Conservation (phyloP, 1,140 invertebrate species). For the Monomorium pharaonis region DNA sequence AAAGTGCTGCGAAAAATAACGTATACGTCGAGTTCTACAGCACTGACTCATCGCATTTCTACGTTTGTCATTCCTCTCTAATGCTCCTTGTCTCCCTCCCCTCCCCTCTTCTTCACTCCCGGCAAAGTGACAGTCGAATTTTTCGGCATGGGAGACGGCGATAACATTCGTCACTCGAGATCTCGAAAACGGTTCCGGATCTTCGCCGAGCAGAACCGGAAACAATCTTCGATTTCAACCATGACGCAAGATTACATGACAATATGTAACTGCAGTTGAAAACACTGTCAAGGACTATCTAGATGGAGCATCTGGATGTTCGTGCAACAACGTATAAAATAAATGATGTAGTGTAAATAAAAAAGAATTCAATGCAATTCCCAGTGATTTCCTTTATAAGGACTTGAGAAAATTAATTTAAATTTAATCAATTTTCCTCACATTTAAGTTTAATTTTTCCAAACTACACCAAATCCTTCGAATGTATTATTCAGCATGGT, state of each 20-base stretch:
- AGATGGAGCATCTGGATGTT: neutral
- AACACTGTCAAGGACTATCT: neutral
- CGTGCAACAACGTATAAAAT: neutral
- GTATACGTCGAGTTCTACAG: conserved; percentile 26
- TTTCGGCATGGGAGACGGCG: neutral
- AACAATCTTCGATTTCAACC: conserved; percentile 21
- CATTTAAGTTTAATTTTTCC: neutral
- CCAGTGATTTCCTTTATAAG: neutral
- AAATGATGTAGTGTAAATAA: neutral
- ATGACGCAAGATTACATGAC: neutral
- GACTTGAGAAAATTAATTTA: neutral
- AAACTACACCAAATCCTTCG: neutral
- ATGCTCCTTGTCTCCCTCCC: neutral
- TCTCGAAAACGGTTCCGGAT: neutral
- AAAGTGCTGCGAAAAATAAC: conserved; percentile 62
- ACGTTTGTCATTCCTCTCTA: conserved; percentile 31
- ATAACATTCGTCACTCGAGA: conserved; percentile 52
- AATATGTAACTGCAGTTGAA: neutral
- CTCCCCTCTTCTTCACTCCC: neutral
- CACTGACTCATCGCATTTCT: conserved; percentile 70
- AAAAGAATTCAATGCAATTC: neutral
- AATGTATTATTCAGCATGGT: neutral
- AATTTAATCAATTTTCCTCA: neutral
- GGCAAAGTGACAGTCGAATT: conserved; percentile 32
- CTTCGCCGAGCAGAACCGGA: conserved; percentile 40